Evolutionary conservation across 2,113 vertebrate genomes (phyloP).

Genomic region (Ptilorrhoa leucosticta): DNA sequence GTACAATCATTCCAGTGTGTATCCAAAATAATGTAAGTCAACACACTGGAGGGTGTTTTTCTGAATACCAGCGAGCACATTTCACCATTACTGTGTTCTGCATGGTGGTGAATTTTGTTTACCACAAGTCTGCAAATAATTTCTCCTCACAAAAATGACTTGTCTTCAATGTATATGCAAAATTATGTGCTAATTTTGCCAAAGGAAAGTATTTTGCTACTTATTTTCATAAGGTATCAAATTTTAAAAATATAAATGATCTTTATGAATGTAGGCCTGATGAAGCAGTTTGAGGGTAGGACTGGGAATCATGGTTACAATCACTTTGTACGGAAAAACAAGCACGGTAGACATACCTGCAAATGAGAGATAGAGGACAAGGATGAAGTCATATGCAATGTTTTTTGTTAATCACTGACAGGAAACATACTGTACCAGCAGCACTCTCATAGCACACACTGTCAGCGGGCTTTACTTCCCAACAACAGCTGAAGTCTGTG

Average conservation of each 20-base stretch:
- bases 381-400: neutral
- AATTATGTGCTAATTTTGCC: neutral
- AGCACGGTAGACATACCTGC: neutral
- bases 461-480: neutral
- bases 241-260: neutral
- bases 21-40: neutral
- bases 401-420: neutral
- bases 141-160: neutral
- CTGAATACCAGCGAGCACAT: neutral
- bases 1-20: neutral
- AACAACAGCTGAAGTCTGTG: neutral
- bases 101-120: neutral
- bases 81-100: neutral
- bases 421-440: neutral
- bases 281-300: neutral
- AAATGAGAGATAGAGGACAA: neutral
- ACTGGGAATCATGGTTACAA: neutral
- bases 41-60: neutral
- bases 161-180: neutral
- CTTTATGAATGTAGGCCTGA: neutral
- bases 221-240: neutral
- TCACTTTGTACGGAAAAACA: neutral
- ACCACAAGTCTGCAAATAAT: neutral
- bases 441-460: neutral
- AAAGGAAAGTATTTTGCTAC: neutral